Percentiles rank a stretch among this genome's conserved stretches.
Conservation (phyloP, 2,797 vertebrate species). For the Trematomus bernacchii region DNA sequence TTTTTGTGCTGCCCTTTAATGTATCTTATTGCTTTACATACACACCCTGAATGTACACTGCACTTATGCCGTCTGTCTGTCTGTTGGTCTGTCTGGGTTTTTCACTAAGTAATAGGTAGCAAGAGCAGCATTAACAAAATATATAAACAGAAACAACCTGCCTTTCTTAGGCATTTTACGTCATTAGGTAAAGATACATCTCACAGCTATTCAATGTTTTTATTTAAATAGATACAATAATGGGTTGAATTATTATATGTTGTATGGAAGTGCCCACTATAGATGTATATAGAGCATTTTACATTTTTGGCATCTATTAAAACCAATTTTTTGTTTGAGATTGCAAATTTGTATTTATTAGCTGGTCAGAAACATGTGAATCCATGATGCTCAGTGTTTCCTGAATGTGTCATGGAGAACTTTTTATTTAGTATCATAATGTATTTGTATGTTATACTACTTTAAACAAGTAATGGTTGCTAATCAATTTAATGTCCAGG, state of each 20-base stretch:
- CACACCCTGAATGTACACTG: conserved; percentile 3
- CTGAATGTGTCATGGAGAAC: not conserved
- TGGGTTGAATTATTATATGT: not conserved
- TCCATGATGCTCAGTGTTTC: not conserved
- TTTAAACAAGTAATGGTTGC: not conserved
- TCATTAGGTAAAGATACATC: not conserved
- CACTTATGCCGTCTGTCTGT: not conserved
- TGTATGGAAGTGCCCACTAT: not conserved
- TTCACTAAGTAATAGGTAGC: conserved; percentile 2
- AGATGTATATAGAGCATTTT: not conserved
- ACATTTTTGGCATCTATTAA: not conserved
- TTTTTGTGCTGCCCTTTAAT: conserved; percentile 12
- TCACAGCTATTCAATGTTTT: not conserved
- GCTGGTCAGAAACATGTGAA: not conserved
- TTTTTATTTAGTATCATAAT: too few relatives aligned
- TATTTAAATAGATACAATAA: not conserved
- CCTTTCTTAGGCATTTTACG: not conserved
- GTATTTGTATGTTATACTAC: not conserved
- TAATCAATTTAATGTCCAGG: not conserved
- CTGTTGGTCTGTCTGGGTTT: conserved; percentile 10
- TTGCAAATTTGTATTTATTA: not conserved
- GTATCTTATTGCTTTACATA: conserved; percentile 32
- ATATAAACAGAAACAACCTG: not conserved
- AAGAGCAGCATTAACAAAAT: not conserved
- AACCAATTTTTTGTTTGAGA: not conserved